Evolutionary conservation across 2,888 invertebrate genomes (phyloP), one percentile per base, ranked within the genome.

Genomic region (Leptopilina myrica): DNA sequence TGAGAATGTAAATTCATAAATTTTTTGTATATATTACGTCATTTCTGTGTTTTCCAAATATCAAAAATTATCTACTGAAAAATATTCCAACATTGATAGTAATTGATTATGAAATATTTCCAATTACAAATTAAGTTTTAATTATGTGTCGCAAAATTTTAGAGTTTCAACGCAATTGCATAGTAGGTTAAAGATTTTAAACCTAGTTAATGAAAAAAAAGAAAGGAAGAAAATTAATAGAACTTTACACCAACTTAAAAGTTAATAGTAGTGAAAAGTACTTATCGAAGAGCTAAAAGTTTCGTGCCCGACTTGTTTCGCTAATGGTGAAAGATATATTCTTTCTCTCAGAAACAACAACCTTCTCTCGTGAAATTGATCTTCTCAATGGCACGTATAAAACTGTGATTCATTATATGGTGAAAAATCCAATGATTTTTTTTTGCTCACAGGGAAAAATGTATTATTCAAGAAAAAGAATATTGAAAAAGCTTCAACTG

Each of bases 401-500:
- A 85, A 84, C 77, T 64, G 20, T 76, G 79, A 85, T 86, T 83
- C 79, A 78, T 86, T 85, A 76, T 76, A 33, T 62, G 15, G 20
- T 33, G 69, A 65, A 84, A 43, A 83, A 85, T 73, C 79, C 75
- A 81, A 85, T 69, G 15, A 7, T 76, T 73, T 43, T 75, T 64
- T 56, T 62, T 76, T 78, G 33, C 33, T 33, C 3, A 33, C 33
- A 81, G 79, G 81, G 62, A 65, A 40, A 75, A 82, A 86, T 89
- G 82, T 85, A 89, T 90, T 90, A 89, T 90, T 89, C 90, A 89
- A 80, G 76, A 66, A 62, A 79, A 79, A 33, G 78, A 69, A 40
- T 77, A 49, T 56, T 79, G 73, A 77, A 62, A 49, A 49, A 49
- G 11, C 49, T 49, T 49, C 49, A 49, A 49, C 12, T 49, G 49